phyloP scores from a whole-genome alignment of 2,113 vertebrate genomes.

The Myiopsitta monachus region DNA sequence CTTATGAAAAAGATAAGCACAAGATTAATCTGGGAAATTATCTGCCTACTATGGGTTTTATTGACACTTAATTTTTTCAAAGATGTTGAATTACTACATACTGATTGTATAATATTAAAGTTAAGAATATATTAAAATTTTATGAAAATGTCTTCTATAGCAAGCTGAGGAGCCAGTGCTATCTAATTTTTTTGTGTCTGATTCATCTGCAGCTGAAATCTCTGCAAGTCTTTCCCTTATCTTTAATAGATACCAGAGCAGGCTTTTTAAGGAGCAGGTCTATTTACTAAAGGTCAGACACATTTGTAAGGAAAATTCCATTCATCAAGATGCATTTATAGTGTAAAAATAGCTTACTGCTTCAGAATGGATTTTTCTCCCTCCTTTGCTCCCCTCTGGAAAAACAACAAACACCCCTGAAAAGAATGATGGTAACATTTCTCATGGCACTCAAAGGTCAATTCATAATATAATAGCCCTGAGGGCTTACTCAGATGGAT shows the following conservation, averaged over 20 bases:
- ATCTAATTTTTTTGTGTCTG: not conserved
- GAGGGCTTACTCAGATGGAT: not conserved
- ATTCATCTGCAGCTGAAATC: not conserved
- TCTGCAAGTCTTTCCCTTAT: not conserved
- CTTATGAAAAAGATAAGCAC: not conserved
- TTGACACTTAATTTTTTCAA: slow-evolving; percentile 25
- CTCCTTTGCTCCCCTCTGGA: not conserved
- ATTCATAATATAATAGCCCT: not conserved
- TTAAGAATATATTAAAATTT: slow-evolving; percentile 37
- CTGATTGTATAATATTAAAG: slow-evolving; percentile 18
- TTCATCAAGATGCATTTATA: slow-evolving; percentile 24
- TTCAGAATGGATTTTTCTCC: not conserved
- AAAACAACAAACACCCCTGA: not conserved
- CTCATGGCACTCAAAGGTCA: slow-evolving; percentile 11
- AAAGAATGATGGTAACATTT: not conserved
- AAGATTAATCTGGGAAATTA: slow-evolving; percentile 35
- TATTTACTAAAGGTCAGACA: slow-evolving; percentile 44
- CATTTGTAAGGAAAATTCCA: slow-evolving; percentile 52
- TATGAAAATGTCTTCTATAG: slow-evolving; percentile 25
- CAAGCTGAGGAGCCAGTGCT: not conserved
- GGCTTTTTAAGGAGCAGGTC: slow-evolving; percentile 19
- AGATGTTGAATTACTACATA: slow-evolving; percentile 4
- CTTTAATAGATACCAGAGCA: not conserved
- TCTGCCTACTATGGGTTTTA: not conserved
- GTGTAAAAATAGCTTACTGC: slow-evolving; percentile 13